Base-by-base conservation (phyloP, 2,113 vertebrate genomes). In the Pseudorectes ferrugineus region DNA sequence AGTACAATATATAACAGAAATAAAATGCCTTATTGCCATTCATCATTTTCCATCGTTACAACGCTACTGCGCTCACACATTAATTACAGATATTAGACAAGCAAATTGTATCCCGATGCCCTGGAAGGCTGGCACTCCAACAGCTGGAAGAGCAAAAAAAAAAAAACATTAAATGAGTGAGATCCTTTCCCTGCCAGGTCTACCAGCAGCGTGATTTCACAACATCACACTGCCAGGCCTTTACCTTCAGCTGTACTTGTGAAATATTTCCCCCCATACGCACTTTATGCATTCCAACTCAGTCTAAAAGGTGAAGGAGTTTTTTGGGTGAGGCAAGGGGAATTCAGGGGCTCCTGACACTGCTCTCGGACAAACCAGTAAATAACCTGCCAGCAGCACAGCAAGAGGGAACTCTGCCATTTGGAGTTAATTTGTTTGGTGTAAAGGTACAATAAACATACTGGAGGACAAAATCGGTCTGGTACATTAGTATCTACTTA, bases 61-160 rank as follows among this genome's bases (percentile, higher is more conserved):
- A 75, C 0, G 4, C 86, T 59, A 31, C 42, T 40, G 55, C 0
- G 0, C 54, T 92, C 59, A 28, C 22, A 14, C 58, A 58, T 90
- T 95, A 89, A 93, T 96, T 95, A 85, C 28, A 65, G 78, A 70
- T 77, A 92, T 87, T 89, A 96, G 52, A 59, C 85, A 91, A 92
- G 91, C 77, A 95, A 95, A 89, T 88, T 72, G 79, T 57, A 89
- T 59, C 77, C 58, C 1, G 0, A 46, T 5, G 7, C 67, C 88
- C 70, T 33, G 74, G 35, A 94, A 94, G 40, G 40, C 65, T 88
- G 83, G 66, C 63, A 80, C 51, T 63, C 48, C 73, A 85, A 74
- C 78, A 82, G 62, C 70, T 73, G 48, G 52, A 68, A 75, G 21
- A 74, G 19, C 12, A 36, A 65, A 85, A 89, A 68, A 61, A 78